Evolutionary conservation across 2,888 invertebrate species (phyloP).

Genomic region (Meloe dianella): DNA sequence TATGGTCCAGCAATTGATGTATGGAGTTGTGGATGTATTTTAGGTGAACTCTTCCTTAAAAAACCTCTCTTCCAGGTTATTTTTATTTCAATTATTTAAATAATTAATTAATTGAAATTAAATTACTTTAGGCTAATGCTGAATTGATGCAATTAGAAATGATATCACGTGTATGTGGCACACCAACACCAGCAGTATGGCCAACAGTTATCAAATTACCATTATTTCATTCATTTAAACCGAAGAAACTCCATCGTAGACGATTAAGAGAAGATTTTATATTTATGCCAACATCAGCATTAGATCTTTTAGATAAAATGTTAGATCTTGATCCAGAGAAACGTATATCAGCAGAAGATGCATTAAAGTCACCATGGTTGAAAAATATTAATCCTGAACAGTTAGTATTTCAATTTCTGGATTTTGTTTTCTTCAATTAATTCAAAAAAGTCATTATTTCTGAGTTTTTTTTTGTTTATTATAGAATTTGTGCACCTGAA

Average conservation of each 20-base stretch:
- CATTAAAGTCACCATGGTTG: slow-evolving; percentile 90
- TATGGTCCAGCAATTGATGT: slow-evolving; percentile 98
- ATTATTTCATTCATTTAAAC: slow-evolving; percentile 88
- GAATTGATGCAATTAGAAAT: slow-evolving; percentile 94
- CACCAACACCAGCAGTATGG: slow-evolving; percentile 96
- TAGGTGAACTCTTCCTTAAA: slow-evolving; percentile 95
- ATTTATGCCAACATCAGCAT: slow-evolving; percentile 86
- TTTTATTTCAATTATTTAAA: neutral
- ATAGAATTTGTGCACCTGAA: slow-evolving; percentile 81
- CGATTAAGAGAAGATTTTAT: slow-evolving; percentile 91
- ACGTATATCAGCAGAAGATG: slow-evolving; percentile 92
- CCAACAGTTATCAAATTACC: slow-evolving; percentile 94
- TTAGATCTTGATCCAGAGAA: slow-evolving; percentile 93
- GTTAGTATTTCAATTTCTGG: slow-evolving; percentile 64
- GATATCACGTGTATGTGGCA: slow-evolving; percentile 93
- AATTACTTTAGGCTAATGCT: slow-evolving; percentile 73
- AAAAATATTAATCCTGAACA: slow-evolving; percentile 88
- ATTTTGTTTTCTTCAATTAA: slow-evolving; percentile 13
- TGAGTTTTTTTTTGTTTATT: too few species aligned
- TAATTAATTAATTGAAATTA: neutral
- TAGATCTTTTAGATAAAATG: slow-evolving; percentile 94
- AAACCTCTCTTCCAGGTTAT: slow-evolving; percentile 92
- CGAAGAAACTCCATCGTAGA: slow-evolving; percentile 88
- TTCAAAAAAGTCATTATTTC: too few species aligned
- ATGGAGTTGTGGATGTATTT: slow-evolving; percentile 99